These are phyloP conservation scores for Sitta carolinensis DNA, from an alignment of 2,797 vertebrate species.

Conservation along the genomic window DNA sequence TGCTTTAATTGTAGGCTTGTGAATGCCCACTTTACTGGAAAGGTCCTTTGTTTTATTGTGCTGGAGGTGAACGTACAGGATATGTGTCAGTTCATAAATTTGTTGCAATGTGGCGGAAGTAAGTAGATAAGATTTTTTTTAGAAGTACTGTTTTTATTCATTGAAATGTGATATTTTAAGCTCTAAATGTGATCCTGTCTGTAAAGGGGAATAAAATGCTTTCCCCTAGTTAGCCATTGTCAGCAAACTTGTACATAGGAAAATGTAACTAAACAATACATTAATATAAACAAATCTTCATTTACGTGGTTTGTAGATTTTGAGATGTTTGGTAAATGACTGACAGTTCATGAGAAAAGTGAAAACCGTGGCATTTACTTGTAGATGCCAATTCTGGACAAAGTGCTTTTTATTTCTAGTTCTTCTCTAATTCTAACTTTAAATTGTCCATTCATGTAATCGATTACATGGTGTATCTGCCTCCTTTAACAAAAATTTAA, in stretches of 20 bases:
- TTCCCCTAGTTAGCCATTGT: background rate
- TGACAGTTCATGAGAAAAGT: background rate
- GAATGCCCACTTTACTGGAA: slow-evolving; percentile 97
- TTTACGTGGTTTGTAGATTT: background rate
- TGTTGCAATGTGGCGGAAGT: slow-evolving; percentile 98
- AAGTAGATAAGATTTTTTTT: slow-evolving; percentile 64
- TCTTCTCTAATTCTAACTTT: background rate
- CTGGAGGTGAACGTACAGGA: slow-evolving; percentile 93
- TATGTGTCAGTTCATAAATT: slow-evolving; percentile 96
- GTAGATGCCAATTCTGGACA: background rate
- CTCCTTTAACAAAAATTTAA: background rate
- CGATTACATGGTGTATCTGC: background rate
- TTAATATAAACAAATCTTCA: background rate
- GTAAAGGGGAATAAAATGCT: background rate
- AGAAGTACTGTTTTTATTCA: background rate
- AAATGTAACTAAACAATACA: background rate
- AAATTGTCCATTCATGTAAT: background rate
- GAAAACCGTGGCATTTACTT: background rate
- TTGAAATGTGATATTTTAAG: slow-evolving; percentile 2
- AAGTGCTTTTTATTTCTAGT: background rate
- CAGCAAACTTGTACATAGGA: background rate
- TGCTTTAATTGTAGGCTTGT: slow-evolving; percentile 81
- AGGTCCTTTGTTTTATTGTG: slow-evolving; percentile 89
- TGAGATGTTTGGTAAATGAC: background rate
- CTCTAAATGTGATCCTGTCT: background rate